These are phyloP conservation scores for Parauchenoglanis ngamensis DNA, from an alignment of 2,797 vertebrate genomes.

Conservation along the genomic window DNA sequence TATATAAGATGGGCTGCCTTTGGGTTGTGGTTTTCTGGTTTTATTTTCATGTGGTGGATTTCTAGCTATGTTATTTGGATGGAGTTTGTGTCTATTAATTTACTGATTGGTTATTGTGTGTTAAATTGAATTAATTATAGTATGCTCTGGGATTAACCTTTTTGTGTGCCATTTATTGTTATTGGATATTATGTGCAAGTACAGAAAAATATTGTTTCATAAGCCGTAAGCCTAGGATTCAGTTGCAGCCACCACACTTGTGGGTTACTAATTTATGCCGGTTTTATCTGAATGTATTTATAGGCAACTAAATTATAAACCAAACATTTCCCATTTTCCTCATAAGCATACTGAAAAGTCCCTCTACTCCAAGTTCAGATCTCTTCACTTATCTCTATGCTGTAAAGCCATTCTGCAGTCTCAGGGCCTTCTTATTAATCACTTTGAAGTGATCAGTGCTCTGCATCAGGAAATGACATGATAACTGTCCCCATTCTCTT, in stretches of 20 bases:
- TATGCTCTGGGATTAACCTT: conserved; percentile 34
- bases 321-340: conserved; percentile 7
- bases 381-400: conserved; percentile 35
- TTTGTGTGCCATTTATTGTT: conserved; percentile 45
- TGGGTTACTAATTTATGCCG: conserved; percentile 20
- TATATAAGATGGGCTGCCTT: conserved; percentile 35
- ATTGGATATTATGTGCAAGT: conserved; percentile 52
- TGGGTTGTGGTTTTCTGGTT: conserved; percentile 51
- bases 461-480: conserved; percentile 44
- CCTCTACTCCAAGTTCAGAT: conserved; percentile 20
- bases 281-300: conserved; percentile 22
- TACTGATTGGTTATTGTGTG: background rate
- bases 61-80: background rate
- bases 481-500: conserved; percentile 49
- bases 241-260: conserved; percentile 2
- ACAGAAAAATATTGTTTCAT: conserved; percentile 59
- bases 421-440: conserved; percentile 9
- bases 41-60: conserved; percentile 6
- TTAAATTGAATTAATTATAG: background rate
- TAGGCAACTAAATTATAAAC: conserved; percentile 5
- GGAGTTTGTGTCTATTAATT: background rate
- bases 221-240: conserved; percentile 48
- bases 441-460: conserved; percentile 51
- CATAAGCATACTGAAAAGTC: conserved; percentile 16
- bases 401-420: background rate